Percentiles rank a stretch among this genome's conserved stretches.
Conservation (phyloP, 2,113 vertebrate genomes). For the Ammospiza caudacuta region DNA sequence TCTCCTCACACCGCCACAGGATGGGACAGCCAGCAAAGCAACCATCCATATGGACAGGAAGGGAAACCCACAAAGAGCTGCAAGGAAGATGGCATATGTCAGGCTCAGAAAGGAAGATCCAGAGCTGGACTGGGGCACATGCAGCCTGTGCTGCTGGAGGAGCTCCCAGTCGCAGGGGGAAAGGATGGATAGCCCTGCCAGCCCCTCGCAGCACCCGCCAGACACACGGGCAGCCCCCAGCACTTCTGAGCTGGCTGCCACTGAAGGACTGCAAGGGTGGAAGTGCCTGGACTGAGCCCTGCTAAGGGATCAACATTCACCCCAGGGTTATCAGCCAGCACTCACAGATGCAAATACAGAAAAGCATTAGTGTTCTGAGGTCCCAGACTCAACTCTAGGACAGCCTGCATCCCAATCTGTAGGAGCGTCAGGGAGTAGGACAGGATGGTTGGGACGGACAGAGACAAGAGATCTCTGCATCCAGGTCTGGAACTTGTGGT, state of each 20-base stretch:
- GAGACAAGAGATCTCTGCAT: no score
- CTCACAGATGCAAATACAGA: background rate
- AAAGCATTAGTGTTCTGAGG: background rate
- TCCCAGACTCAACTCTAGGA: background rate
- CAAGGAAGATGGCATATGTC: background rate
- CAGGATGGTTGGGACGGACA: no score
- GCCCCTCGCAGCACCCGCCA: accelerated
- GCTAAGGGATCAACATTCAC: background rate
- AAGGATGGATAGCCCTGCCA: accelerated
- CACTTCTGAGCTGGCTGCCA: background rate
- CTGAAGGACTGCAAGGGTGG: accelerated
- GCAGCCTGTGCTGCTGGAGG: background rate
- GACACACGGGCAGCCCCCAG: background rate
- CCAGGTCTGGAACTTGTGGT: no score
- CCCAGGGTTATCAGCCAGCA: background rate
- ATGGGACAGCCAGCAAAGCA: background rate
- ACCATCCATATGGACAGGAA: background rate
- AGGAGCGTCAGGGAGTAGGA: no score
- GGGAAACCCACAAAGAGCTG: background rate
- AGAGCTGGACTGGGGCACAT: accelerated
- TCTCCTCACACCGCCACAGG: background rate
- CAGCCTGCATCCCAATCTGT: background rate
- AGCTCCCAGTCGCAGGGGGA: accelerated
- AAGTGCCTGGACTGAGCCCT: background rate
- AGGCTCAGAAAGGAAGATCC: background rate